Evolutionary conservation across 2,888 invertebrate species (phyloP).

Genomic region (Lasius platythorax): DNA sequence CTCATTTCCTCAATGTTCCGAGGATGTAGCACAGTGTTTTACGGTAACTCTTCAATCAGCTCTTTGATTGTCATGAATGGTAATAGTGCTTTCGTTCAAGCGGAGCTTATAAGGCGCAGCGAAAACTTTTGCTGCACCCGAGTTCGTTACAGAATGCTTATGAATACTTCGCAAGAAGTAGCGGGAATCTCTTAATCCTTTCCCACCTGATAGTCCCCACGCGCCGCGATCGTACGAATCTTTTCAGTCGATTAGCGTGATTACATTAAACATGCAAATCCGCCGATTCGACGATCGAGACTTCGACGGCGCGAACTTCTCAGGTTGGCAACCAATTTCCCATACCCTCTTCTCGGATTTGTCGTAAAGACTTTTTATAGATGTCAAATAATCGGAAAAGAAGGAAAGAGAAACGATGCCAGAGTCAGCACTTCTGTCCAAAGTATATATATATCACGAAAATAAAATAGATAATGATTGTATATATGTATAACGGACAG

Average conservation of each 20-base stretch:
- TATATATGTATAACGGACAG: background rate
- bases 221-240: conserved; percentile 52
- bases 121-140: conserved; percentile 61
- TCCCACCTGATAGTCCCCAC: conserved; percentile 37
- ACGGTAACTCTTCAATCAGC: conserved; percentile 76
- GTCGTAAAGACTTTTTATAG: conserved; percentile 11
- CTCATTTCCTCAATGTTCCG: conserved; percentile 61
- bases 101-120: conserved; percentile 47
- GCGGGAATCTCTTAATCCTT: conserved; percentile 46
- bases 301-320: conserved; percentile 24
- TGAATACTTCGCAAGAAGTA: conserved; percentile 48
- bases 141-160: conserved; percentile 59
- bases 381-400: conserved; percentile 3
- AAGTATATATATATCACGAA: background rate
- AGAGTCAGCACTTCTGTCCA: background rate
- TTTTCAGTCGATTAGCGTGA: conserved; percentile 73
- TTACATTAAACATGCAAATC: conserved; percentile 75
- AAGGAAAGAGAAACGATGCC: background rate
- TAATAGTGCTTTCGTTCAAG: conserved; percentile 64
- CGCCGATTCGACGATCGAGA: conserved; percentile 52
- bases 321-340: conserved; percentile 47
- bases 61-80: conserved; percentile 72
- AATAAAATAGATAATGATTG: conserved; percentile 1
- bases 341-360: background rate
- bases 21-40: conserved; percentile 41